Conservation (phyloP, 2,797 vertebrate species). For the Prionace glauca region DNA sequence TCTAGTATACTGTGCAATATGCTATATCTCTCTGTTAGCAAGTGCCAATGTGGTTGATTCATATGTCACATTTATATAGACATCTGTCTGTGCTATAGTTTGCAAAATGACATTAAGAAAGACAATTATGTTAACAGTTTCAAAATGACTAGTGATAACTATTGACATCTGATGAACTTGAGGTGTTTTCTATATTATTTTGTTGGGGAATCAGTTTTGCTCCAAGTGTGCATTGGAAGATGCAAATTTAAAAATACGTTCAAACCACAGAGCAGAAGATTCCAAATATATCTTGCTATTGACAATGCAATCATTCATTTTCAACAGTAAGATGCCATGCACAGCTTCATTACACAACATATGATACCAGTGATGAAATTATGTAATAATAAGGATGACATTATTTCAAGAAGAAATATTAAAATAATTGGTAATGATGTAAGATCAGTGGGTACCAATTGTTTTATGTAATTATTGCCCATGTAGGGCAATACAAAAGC, state of each 20-base stretch:
- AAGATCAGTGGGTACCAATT: neutral
- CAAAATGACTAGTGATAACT: neutral
- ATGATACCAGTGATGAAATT: neutral
- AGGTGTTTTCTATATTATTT: neutral
- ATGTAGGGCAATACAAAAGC: neutral
- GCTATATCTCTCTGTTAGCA: neutral
- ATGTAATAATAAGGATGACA: neutral
- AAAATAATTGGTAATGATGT: neutral
- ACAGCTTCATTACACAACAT: neutral
- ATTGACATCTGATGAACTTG: neutral
- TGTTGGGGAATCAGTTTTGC: neutral
- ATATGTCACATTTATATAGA: neutral
- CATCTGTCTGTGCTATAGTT: neutral
- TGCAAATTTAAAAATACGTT: neutral
- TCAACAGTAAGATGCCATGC: neutral
- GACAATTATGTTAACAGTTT: neutral
- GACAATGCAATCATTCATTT: neutral
- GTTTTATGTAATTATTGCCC: neutral
- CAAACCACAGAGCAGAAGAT: constrained; percentile 6
- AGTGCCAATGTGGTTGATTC: neutral
- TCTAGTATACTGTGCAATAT: neutral
- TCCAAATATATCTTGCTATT: neutral
- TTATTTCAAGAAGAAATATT: constrained; percentile 20
- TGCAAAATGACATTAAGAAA: neutral
- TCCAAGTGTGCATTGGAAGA: neutral